These are phyloP conservation scores for Eudemis profundana DNA, from an alignment of 2,888 invertebrate species.

Conservation along the genomic window DNA sequence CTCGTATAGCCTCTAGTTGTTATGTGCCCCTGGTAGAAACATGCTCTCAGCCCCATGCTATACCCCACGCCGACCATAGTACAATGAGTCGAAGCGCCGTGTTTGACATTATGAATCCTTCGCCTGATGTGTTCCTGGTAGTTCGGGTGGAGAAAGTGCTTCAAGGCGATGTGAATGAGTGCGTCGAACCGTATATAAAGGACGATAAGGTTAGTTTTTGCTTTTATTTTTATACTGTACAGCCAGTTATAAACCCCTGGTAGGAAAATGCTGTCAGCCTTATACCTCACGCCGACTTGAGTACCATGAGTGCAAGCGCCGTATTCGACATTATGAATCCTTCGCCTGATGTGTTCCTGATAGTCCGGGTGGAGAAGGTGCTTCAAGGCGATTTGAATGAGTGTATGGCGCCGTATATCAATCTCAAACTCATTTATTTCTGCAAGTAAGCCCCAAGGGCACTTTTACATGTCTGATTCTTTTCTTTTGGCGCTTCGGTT, in stretches of 20 bases:
- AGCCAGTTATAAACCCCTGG: not conserved
- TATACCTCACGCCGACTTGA: conserved; percentile 94
- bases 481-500: no score
- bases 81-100: conserved; percentile 94
- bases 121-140: conserved; percentile 96
- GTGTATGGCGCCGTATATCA: conserved; percentile 97
- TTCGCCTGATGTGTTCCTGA: conserved; percentile 95
- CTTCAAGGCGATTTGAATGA: conserved; percentile 98
- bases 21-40: conserved; percentile 54
- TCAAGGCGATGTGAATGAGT: conserved; percentile 97
- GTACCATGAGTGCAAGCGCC: conserved; percentile 94
- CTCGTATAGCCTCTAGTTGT: conserved; percentile 13
- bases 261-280: conserved; percentile 89
- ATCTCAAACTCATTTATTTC: no score
- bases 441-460: no score
- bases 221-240: no score
- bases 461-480: no score
- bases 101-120: conserved; percentile 94
- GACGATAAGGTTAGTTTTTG: conserved; percentile 91
- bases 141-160: conserved; percentile 97
- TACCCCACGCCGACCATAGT: conserved; percentile 93
- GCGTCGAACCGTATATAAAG: conserved; percentile 97
- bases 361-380: conserved; percentile 96
- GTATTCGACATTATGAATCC: conserved; percentile 95
- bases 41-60: conserved; percentile 95